Conservation (phyloP, 2,888 invertebrate species). For the Ctenicera cuprea region DNA sequence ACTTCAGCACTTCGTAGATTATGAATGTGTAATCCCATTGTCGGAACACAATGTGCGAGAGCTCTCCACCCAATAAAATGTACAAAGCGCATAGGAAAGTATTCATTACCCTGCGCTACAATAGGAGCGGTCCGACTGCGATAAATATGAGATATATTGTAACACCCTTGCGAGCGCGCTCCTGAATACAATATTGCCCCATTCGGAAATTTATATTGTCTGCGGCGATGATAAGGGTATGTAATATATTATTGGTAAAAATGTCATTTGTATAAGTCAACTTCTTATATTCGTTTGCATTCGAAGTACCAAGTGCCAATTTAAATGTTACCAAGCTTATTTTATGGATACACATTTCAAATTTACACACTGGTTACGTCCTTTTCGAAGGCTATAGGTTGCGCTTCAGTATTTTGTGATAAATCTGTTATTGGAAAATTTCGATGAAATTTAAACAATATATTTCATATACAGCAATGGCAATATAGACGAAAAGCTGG, state of each 20-base stretch:
- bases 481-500: too few species aligned
- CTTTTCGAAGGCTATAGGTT: too few species aligned
- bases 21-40: constrained; percentile 69
- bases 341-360: too few species aligned
- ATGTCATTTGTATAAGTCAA: constrained; percentile 68
- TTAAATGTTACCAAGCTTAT: neutral
- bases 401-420: too few species aligned
- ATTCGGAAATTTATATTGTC: constrained; percentile 71
- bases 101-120: constrained; percentile 67
- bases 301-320: constrained; percentile 3
- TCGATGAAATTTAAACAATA: too few species aligned
- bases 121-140: constrained; percentile 65
- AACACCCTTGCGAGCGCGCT: constrained; percentile 61
- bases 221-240: constrained; percentile 70
- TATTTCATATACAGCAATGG: too few species aligned
- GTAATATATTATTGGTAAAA: constrained; percentile 70
- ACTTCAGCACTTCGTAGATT: constrained; percentile 61
- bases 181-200: constrained; percentile 69
- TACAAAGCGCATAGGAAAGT: constrained; percentile 70
- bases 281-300: constrained; percentile 41
- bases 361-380: neutral
- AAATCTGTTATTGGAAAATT: too few species aligned
- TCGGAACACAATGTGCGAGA: constrained; percentile 67
- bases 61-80: constrained; percentile 68
- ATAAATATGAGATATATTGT: constrained; percentile 71